Evolutionary conservation across 2,797 vertebrate species (phyloP).

Genomic region (Platalea minor): DNA sequence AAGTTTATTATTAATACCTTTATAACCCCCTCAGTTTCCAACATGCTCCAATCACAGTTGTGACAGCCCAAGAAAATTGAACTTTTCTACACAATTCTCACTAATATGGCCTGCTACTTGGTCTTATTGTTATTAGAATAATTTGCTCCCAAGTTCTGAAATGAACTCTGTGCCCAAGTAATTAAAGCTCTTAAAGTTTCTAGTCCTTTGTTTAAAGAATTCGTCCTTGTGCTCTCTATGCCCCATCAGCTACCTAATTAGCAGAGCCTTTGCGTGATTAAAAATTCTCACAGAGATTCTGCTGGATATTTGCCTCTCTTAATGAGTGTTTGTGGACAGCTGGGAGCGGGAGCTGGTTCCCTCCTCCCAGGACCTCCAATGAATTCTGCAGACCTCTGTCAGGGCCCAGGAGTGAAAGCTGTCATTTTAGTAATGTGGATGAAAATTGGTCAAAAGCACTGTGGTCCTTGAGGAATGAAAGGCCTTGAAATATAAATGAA

Average conservation of each 20-base stretch:
- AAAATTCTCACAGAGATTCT: constrained; percentile 99
- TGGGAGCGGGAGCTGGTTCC: constrained; percentile 89
- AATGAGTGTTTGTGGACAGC: constrained; percentile 99
- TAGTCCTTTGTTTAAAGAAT: constrained; percentile 99
- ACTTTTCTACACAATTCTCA: constrained; percentile 88
- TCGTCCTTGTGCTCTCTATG: constrained; percentile 99
- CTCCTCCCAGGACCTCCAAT: constrained; percentile 89
- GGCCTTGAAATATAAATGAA: constrained; percentile 99
- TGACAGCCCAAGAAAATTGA: constrained; percentile 87
- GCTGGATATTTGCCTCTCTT: constrained; percentile 98
- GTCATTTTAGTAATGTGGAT: constrained; percentile 95
- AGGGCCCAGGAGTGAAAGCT: constrained; percentile 98
- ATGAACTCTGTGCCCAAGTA: constrained; percentile 99
- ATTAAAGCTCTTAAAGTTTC: constrained; percentile 99
- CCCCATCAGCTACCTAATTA: constrained; percentile 99
- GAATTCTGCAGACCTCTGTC: constrained; percentile 95
- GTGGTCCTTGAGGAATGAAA: constrained; percentile 89
- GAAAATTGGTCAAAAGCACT: constrained; percentile 93
- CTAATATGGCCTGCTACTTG: constrained; percentile 89
- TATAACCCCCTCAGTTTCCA: constrained; percentile 12
- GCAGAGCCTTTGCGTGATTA: constrained; percentile 97
- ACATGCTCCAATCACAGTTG: neutral
- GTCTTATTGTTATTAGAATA: constrained; percentile 97
- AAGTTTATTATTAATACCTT: constrained; percentile 34
- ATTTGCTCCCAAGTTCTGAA: constrained; percentile 98